Base-by-base conservation (phyloP, 2,113 vertebrate genomes). In the Peromyscus californicus region DNA sequence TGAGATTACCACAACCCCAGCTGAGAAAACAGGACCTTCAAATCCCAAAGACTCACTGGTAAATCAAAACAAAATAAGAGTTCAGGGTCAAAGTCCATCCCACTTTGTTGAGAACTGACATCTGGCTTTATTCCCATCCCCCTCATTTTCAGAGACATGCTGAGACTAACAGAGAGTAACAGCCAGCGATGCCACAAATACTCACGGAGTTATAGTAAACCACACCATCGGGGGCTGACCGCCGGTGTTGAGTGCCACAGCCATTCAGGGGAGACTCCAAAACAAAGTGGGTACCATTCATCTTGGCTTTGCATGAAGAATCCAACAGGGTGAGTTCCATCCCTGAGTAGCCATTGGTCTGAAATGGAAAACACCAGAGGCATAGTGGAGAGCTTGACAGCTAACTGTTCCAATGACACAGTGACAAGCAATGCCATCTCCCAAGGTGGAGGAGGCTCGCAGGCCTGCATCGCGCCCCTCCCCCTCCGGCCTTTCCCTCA, bases 201-300 rank as follows among this genome's bases (percentile, higher is more conserved):
- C 98, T 99, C 97, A 99, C 99, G 19, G 99, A 99, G 97, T 99
- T 99, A 96, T 99, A 98, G 98, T 99, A 99, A 90, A 99, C 98
- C 74, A 99, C 98, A 75, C 98, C 97, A 59, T 98, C 97, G 2
- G 97, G 97, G 97, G 98, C 69, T 16, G 98, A 98, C 0, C 90
- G 96, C 89, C 96, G 97, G 74, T 93, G 98, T 80, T 95, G 97
- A 88, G 99, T 99, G 26, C 98, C 98, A 6, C 99, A 99, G 88
- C 99, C 99, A 42, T 97, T 98, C 96, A 99, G 98, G 0, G 98
- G 97, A 24, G 99, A 99, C 93, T 99, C 99, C 98, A 99, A 97
- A 51, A 99, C 99, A 98, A 99, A 99, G 98, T 99, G 99, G 80
- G 99, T 99, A 92, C 97, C 98, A 74, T 99, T 99, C 96, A 98